A percentile compares a stretch with the other conserved stretches of the same genome.
Evolutionary conservation across 1,140 invertebrate genomes (phyloP).

Genomic region (Papilio polyxenes): DNA sequence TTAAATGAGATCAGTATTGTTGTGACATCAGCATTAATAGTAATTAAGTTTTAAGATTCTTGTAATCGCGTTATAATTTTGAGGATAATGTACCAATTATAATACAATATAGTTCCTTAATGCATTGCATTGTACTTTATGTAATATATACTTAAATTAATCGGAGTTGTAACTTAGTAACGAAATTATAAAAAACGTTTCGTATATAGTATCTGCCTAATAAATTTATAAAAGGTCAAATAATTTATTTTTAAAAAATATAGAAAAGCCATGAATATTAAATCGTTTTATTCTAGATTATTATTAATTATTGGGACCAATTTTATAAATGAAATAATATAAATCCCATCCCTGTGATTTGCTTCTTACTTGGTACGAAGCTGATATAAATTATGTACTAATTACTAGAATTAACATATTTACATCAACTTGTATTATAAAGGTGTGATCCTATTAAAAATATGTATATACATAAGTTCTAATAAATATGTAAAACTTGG

Average conservation of each 20-base stretch:
- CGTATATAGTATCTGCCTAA: not conserved
- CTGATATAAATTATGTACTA: not conserved
- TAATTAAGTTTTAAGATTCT: not conserved
- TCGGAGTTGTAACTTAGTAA: constrained; percentile 3
- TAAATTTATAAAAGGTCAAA: not conserved
- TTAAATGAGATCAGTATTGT: constrained; percentile 36
- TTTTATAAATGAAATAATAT: not conserved
- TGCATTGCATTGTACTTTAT: constrained; percentile 23
- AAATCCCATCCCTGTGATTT: not conserved
- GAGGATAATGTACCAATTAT: constrained; percentile 22
- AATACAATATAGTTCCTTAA: constrained; percentile 31
- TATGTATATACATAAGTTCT: no score
- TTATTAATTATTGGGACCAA: constrained; percentile 24
- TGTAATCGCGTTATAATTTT: constrained; percentile 31
- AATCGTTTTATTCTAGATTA: not conserved
- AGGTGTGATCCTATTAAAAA: no score
- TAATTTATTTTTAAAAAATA: not conserved
- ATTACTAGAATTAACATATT: not conserved
- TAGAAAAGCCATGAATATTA: not conserved
- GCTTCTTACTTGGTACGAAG: not conserved
- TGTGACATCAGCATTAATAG: constrained; percentile 33
- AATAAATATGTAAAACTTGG: not conserved
- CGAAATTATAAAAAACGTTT: not conserved
- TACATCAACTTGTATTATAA: not conserved
- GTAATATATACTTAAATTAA: not conserved